Percentiles rank a stretch among this genome's conserved stretches.
Evolutionary conservation across 1,140 invertebrate species (phyloP).

Genomic region (Neotoxoptera formosana): DNA sequence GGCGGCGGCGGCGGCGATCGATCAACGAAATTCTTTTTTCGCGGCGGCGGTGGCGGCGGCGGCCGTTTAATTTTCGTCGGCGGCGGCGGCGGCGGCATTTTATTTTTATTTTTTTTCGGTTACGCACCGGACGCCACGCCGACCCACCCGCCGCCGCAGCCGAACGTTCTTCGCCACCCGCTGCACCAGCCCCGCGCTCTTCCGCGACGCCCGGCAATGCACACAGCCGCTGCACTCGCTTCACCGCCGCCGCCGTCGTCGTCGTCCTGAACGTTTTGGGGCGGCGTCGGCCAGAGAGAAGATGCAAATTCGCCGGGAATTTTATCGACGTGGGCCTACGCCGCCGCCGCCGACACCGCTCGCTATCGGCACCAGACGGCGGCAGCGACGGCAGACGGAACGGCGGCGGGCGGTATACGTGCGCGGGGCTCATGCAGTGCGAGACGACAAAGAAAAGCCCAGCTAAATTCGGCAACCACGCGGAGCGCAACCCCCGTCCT

Average conservation of each 20-base stretch:
- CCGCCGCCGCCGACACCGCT: constrained; percentile 3
- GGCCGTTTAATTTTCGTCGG: constrained; percentile 29
- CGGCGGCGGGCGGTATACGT: constrained; percentile 64
- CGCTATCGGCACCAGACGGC: constrained; percentile 59
- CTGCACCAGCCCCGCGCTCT: background rate
- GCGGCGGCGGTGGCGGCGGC: constrained; percentile 35
- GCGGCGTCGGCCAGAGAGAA: constrained; percentile 39
- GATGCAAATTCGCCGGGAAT: constrained; percentile 57
- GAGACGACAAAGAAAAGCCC: constrained; percentile 59
- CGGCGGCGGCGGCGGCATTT: constrained; percentile 11
- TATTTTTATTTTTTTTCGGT: constrained; percentile 43
- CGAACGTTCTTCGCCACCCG: background rate
- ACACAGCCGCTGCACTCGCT: background rate
- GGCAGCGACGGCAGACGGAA: constrained; percentile 60
- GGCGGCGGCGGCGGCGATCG: constrained; percentile 38
- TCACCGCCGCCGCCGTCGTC: background rate
- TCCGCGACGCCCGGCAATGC: background rate
- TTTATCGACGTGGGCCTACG: constrained; percentile 57
- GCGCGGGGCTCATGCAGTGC: constrained; percentile 52
- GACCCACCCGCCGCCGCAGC: background rate
- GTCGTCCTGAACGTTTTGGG: constrained; percentile 5
- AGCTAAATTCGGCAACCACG: constrained; percentile 54
- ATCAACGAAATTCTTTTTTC: constrained; percentile 57
- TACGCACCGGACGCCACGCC: constrained; percentile 37
- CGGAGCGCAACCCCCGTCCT: constrained; percentile 22